These are phyloP conservation scores for Apotomis capreana DNA, from an alignment of 2,888 invertebrate species.

Conservation along the genomic window DNA sequence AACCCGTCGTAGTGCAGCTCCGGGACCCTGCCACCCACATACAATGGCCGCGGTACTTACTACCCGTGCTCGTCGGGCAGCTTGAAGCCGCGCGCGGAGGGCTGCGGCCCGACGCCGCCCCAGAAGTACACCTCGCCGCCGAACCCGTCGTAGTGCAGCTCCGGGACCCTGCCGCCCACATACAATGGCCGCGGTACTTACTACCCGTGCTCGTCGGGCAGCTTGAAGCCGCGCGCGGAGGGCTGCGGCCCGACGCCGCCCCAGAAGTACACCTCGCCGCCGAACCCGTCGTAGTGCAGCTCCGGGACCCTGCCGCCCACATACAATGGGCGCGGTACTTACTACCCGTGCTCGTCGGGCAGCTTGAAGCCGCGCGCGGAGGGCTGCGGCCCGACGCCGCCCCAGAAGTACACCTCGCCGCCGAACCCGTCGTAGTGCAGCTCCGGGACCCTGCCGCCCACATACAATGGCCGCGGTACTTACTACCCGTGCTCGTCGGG, in stretches of 20 bases:
- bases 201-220: conserved; percentile 97
- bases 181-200: conserved; percentile 78
- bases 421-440: too few species aligned
- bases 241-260: conserved; percentile 95
- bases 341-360: too few species aligned
- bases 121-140: conserved; percentile 92
- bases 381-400: too few species aligned
- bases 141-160: conserved; percentile 90
- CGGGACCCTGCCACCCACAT: conserved; percentile 79
- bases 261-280: conserved; percentile 92
- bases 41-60: conserved; percentile 82
- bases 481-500: too few species aligned
- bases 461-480: too few species aligned
- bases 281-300: conserved; percentile 90
- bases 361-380: too few species aligned
- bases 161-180: conserved; percentile 81
- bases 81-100: conserved; percentile 90
- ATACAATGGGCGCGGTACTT: too few species aligned
- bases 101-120: conserved; percentile 94
- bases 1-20: conserved; percentile 91
- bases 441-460: too few species aligned
- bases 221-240: conserved; percentile 89
- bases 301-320: conserved; percentile 83
- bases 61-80: conserved; percentile 96
- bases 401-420: too few species aligned